Evolutionary conservation across 2,113 vertebrate genomes (phyloP).

Genomic region (Osmerus mordax): DNA sequence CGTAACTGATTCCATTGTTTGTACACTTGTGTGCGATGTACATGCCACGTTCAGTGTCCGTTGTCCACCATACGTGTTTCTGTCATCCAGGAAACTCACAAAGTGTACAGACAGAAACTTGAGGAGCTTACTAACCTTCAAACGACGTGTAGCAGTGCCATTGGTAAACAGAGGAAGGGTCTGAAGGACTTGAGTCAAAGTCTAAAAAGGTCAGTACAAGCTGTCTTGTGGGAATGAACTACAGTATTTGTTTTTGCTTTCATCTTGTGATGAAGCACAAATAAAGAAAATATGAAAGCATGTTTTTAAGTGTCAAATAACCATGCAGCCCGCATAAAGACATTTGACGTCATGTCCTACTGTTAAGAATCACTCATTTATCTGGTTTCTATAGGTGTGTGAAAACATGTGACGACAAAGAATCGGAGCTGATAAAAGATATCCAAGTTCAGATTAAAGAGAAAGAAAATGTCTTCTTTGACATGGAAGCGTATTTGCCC

Average conservation of each 20-base stretch:
- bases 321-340: too few species aligned
- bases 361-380: too few species aligned
- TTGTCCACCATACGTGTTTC: neutral
- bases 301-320: too few species aligned
- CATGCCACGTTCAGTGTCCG: neutral
- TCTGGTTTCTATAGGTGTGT: slow-evolving; percentile 70
- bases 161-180: slow-evolving; percentile 84
- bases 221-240: neutral
- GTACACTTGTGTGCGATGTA: too few species aligned
- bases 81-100: slow-evolving; percentile 84
- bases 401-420: slow-evolving; percentile 69
- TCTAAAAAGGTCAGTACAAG: slow-evolving; percentile 74
- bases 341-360: too few species aligned
- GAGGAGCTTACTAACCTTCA: slow-evolving; percentile 90
- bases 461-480: slow-evolving; percentile 87
- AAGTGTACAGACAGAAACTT: slow-evolving; percentile 89
- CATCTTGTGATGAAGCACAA: too few species aligned
- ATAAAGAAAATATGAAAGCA: too few species aligned
- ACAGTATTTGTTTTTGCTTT: too few species aligned
- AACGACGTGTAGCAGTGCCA: slow-evolving; percentile 78
- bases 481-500: slow-evolving; percentile 98
- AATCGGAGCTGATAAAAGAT: slow-evolving; percentile 74
- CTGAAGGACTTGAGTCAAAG: slow-evolving; percentile 77
- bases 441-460: slow-evolving; percentile 87
- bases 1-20: too few species aligned